Conservation (phyloP, 2,888 invertebrate species). For the Gnatocerus cornutus region DNA sequence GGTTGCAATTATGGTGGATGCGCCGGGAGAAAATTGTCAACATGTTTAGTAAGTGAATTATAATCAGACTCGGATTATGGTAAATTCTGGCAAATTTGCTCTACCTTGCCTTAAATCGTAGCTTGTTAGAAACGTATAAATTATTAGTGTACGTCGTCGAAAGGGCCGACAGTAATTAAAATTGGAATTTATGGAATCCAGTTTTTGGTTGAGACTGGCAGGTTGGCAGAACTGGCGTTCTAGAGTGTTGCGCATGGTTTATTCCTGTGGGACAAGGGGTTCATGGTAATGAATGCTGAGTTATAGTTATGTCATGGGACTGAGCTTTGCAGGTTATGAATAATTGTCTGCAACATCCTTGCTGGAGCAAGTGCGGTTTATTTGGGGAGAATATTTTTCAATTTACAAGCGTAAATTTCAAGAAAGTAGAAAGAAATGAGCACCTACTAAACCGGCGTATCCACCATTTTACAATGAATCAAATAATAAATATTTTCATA, state of each 20-base stretch:
- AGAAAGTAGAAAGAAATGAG: too few species aligned
- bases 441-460: too few species aligned
- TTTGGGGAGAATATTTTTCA: background rate
- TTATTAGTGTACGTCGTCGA: background rate
- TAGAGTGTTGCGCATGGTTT: background rate
- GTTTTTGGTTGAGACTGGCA: background rate
- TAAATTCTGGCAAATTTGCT: background rate
- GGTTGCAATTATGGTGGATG: constrained; percentile 1
- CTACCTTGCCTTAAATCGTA: background rate
- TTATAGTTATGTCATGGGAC: constrained; percentile 4
- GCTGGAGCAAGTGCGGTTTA: background rate
- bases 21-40: background rate
- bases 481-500: too few species aligned
- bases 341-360: background rate
- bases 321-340: background rate
- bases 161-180: constrained; percentile 6
- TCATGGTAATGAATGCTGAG: constrained; percentile 1
- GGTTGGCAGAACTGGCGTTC: background rate
- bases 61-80: background rate
- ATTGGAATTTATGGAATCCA: constrained; percentile 5
- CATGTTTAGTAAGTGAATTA: background rate
- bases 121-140: background rate
- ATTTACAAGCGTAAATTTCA: background rate
- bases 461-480: too few species aligned
- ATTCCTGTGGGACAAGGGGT: background rate